Conservation (phyloP, 2,113 vertebrate species). For the Solea solea region DNA sequence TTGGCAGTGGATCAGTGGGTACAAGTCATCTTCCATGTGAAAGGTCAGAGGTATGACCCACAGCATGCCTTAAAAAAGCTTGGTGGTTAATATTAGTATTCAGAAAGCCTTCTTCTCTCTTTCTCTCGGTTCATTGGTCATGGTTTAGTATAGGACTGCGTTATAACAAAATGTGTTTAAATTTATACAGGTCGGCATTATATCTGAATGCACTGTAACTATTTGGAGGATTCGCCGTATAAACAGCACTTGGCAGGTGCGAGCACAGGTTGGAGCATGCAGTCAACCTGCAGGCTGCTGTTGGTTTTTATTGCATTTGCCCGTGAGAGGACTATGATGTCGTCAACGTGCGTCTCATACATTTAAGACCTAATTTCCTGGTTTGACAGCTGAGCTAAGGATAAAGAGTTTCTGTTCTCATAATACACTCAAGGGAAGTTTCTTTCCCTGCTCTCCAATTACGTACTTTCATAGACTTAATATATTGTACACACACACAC, state of each 20-base stretch:
- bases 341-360: conserved; percentile 69
- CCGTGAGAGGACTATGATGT: conserved; percentile 64
- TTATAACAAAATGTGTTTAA: no score
- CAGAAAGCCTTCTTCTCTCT: no score
- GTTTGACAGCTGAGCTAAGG: conserved; percentile 55
- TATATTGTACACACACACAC: not conserved
- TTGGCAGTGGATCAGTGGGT: no score
- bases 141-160: no score
- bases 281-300: conserved; percentile 31
- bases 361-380: conserved; percentile 61
- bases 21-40: no score
- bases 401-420: conserved; percentile 60
- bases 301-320: conserved; percentile 64
- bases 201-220: conserved; percentile 1
- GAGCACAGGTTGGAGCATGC: conserved; percentile 26
- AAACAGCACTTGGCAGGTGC: conserved; percentile 44
- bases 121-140: no score
- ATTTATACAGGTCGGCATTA: not conserved
- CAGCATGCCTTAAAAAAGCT: no score
- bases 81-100: no score
- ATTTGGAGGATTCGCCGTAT: conserved; percentile 12
- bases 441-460: conserved; percentile 11
- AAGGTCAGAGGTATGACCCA: no score
- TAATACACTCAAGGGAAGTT: conserved; percentile 43
- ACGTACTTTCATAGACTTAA: conserved; percentile 26